These are phyloP conservation scores for Tachycineta bicolor DNA, from an alignment of 2,113 vertebrate genomes.

Conservation along the genomic window DNA sequence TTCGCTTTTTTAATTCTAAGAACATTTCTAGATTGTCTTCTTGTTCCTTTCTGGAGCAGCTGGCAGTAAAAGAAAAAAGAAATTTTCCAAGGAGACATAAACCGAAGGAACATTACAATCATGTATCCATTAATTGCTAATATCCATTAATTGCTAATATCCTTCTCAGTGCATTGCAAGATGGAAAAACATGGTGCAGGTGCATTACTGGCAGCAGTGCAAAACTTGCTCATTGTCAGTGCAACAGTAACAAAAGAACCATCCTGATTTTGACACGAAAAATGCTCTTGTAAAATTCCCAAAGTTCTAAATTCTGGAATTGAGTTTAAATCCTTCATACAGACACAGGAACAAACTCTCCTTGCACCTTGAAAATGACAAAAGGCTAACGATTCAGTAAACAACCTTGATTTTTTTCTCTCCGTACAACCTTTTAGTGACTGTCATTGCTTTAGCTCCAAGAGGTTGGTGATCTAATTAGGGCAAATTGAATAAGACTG, in stretches of 20 bases:
- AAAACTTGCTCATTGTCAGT: background rate
- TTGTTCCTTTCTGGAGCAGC: background rate
- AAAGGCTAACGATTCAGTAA: slow-evolving; percentile 19
- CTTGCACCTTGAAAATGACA: background rate
- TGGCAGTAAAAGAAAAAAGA: background rate
- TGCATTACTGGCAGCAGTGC: background rate
- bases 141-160: background rate
- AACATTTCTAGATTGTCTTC: background rate
- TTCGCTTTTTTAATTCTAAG: background rate
- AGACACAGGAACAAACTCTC: background rate
- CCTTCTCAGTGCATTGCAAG: background rate
- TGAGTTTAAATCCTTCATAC: background rate
- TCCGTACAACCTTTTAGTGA: slow-evolving; percentile 51
- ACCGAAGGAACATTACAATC: background rate
- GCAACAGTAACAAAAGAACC: background rate
- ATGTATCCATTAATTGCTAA: background rate
- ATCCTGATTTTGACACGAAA: background rate
- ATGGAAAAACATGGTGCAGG: background rate
- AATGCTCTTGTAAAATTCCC: background rate
- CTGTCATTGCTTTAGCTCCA: slow-evolving; percentile 56
- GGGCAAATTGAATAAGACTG: slow-evolving; percentile 72
- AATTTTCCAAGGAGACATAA: background rate
- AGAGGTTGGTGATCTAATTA: slow-evolving; percentile 72
- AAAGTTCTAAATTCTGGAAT: background rate
- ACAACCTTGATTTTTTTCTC: slow-evolving; percentile 25